Evolutionary conservation across 2,113 vertebrate genomes (phyloP), one percentile per base, ranked within the genome.

Genomic region (Macaca fascicularis): DNA sequence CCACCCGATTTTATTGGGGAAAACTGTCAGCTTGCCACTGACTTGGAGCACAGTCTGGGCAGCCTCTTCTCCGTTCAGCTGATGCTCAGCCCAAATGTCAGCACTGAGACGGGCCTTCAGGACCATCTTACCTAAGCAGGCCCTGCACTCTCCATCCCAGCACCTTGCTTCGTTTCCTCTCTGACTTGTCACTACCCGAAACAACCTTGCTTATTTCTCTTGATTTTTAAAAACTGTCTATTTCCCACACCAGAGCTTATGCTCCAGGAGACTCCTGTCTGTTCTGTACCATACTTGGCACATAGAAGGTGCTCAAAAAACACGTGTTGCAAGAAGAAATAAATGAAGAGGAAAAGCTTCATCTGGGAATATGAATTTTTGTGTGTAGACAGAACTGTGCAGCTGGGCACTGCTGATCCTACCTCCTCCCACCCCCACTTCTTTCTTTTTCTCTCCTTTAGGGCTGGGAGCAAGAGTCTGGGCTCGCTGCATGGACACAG

Each of bases 241-340:
- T 76, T 93, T 90, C 27, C 8, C 67, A 87, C 20, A 45, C 16
- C 35, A 86, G 20, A 96, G 48, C 40, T 79, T 75, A 20, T 80
- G 20, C 17, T 45, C 55, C 16, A 72, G 50, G 84, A 93, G 50
- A 17, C 27, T 92, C 19, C 32, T 72, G 0, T 94, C 23, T 64
- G 8, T 78, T 83, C 72, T 81, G 45, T 81, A 76, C 32, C 50
- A 64, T 52, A 43, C 57, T 59, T 57, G 19, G 45, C 35, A 97
- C 9, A 43, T 4, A 88, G 25, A 40, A 90, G 38, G 55, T 67
- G 16, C 38, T 75, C 40, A 19, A 83, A 91, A 92, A 57, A 40
- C 74, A 50, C 45, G 79, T 91, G 7, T 48, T 88, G 30, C 32
- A 55, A 83, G 59, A 85, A 92, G 32, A 82, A 69, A 80, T 74